These are phyloP conservation scores for Pithys albifrons DNA, from an alignment of 2,113 vertebrate species.

Conservation along the genomic window DNA sequence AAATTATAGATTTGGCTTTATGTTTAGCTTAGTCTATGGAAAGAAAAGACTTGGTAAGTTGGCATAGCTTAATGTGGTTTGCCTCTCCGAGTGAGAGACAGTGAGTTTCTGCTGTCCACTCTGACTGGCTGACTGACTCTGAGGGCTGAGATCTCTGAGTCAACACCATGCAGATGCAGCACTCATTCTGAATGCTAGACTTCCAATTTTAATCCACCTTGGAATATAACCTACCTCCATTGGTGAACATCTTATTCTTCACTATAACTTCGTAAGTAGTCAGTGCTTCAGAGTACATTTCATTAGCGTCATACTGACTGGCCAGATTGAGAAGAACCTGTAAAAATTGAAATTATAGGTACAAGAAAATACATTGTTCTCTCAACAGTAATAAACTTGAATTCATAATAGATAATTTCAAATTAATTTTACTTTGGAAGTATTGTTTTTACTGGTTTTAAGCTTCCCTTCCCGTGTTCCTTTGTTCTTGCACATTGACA, in stretches of 20 bases:
- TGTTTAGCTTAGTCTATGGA: not conserved
- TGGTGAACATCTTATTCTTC: constrained; percentile 96
- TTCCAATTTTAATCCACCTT: not conserved
- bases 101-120: not conserved
- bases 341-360: not conserved
- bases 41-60: not conserved
- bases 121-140: not conserved
- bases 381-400: not conserved
- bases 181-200: not conserved
- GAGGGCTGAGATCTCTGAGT: not conserved
- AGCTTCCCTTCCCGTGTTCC: not conserved
- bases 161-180: not conserved
- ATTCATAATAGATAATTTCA: not conserved
- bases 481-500: not conserved
- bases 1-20: not conserved
- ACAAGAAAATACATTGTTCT: not conserved
- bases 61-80: not conserved
- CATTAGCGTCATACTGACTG: constrained; percentile 93
- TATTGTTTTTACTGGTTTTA: not conserved
- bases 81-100: not conserved
- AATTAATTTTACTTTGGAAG: not conserved
- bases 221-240: constrained; percentile 82
- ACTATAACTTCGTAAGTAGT: constrained; percentile 96
- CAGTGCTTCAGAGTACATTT: constrained; percentile 94
- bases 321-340: constrained; percentile 96